Base-by-base conservation (phyloP, 2,113 vertebrate genomes). In the Drymodes brunneopygia region DNA sequence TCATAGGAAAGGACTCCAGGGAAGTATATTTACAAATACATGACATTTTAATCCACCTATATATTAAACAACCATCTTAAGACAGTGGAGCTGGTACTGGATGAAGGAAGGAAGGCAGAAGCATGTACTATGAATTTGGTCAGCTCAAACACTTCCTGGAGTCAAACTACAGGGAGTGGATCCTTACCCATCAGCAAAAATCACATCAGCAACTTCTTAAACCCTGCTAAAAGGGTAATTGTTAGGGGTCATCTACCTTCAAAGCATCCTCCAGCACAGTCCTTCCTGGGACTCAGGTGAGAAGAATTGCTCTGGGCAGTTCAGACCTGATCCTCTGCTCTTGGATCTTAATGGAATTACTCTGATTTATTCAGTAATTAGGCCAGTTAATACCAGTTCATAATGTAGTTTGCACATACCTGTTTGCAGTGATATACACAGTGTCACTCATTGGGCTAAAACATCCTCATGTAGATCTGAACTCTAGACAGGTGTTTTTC, bases 61-160 rank as follows among this genome's bases (percentile, higher is more conserved):
- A 22, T 40, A 61, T 44, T 61, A 70, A 88, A 64, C 9, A 73
- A 25, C 9, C 27, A 66, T 45, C n/a, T 67, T 31, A 35, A 90
- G 40, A 58, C 29, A 27, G 24, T 10, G 17, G 36, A 75, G 33
- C 10, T 48, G 12, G 18, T 67, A 38, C 73, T 11, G 28, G 23
- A 44, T 56, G 56, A 31, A 57, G 22, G 27, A 90, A 44, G 0
- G 1, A 40, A 44, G 7, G 56, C 42, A 86, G 22, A 78, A 72
- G 8, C 0, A 0, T 12, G 12, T 2, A 0, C 10, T 66, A 8
- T n/a, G 10, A 69, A 83, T 6, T 19, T 2, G 1, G 7, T 22
- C 61, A 48, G 15, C 28, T 75, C 13, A 5, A 19, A 24, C 24
- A 23, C 28, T 73, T 82, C 33, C 53, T 75, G 53, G 25, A 67